Evolutionary conservation across 2,113 vertebrate genomes (phyloP), one percentile per base, ranked within the genome.

Genomic region (Malurus melanocephalus): DNA sequence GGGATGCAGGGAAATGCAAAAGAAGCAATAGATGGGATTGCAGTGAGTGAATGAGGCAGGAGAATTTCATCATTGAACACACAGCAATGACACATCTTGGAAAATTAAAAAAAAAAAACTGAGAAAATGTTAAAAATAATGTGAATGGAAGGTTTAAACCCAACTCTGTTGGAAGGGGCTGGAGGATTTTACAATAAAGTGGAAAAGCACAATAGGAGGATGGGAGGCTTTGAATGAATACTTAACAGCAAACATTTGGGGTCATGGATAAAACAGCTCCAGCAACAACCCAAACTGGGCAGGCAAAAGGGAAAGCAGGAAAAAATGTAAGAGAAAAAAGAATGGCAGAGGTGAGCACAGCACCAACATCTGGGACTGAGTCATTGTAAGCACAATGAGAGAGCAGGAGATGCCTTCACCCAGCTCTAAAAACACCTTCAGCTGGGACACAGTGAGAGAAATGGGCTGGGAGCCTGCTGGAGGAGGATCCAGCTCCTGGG

Each of bases 241-340:
- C 45, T 75, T 78, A 78, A 84, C 64, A 78, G 48, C 84, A 90
- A 95, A 88, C 80, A 88, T 59, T 94, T 87, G 86, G 80, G 57
- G 17, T 66, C 35, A 53, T 72, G 83, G 93, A 90, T 90, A 80
- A 93, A 94, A 90, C 33, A 75, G 53, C 17, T 88, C 53, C 72
- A 85, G 68, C n/a, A 80, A 75, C 59, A 72, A 38, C 10, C 38
- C 60, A 48, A n/a, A 93, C 80, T 3, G 2, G 4, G 75, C 61
- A 40, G 81, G 88, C 38, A 84, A 90, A 92, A 93, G 69, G 46
- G 80, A 92, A 93, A 92, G 35, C 22, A 69, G 56, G 32, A 46
- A 85, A 85, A 60, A 15, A 74, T 28, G 85, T n/a, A 40, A 85
- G 43, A 78, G 49, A 43, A 33, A 61, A 61, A 64, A 59, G 17